Evolutionary conservation across 2,888 invertebrate species (phyloP).

Genomic region (Amblyjoppa proteus): DNA sequence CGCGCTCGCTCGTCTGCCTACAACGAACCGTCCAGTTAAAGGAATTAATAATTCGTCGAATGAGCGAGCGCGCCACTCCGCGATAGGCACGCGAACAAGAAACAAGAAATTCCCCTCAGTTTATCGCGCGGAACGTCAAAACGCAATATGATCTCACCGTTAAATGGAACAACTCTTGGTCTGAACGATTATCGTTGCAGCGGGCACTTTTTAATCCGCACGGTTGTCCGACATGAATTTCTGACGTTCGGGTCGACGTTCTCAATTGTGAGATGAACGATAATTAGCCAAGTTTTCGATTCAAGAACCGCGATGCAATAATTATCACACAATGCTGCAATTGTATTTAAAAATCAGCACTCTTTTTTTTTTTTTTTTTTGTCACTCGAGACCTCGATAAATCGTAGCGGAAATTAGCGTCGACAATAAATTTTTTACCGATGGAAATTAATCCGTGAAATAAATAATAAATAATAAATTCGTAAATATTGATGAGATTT

Average conservation of each 20-base stretch:
- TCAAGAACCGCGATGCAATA: neutral
- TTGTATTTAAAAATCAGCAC: neutral
- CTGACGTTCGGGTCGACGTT: constrained; percentile 9
- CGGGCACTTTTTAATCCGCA: neutral
- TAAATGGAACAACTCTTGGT: neutral
- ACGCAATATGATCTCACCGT: constrained; percentile 21
- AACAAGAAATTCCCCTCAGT: neutral
- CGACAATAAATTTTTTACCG: neutral
- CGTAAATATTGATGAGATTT: no score
- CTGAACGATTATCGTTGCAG: neutral
- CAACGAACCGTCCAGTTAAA: neutral
- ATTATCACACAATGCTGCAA: constrained; percentile 62
- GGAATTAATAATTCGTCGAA: constrained; percentile 26
- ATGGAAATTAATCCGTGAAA: constrained; percentile 7
- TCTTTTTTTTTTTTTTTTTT: constrained; percentile 2
- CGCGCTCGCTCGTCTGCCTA: neutral
- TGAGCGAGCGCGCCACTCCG: neutral
- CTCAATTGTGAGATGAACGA: constrained; percentile 34
- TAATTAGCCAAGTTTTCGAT: constrained; percentile 43
- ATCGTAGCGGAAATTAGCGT: constrained; percentile 9
- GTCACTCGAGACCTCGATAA: neutral
- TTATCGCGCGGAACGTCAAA: neutral
- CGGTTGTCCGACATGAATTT: neutral
- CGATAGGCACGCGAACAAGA: constrained; percentile 11
- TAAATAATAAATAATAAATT: neutral